Percentiles rank a stretch among this genome's conserved stretches.
Evolutionary conservation across 2,888 invertebrate species (phyloP).

Genomic region (Noctua fimbriata): DNA sequence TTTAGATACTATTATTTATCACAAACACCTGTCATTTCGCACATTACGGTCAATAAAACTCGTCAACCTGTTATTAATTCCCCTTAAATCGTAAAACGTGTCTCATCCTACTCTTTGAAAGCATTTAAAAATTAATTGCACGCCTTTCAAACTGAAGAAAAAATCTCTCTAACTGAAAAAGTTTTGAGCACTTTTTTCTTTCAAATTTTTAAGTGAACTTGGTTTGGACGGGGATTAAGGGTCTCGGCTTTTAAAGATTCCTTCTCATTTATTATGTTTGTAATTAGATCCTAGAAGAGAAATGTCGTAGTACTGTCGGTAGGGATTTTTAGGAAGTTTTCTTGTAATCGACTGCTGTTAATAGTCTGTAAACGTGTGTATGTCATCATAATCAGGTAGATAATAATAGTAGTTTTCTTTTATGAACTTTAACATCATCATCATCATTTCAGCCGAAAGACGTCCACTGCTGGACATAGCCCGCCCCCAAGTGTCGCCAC

Average conservation of each 20-base stretch:
- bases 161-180: slow-evolving; percentile 64
- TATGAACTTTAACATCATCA: too few species aligned
- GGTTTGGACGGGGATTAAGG: slow-evolving; percentile 49
- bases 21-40: slow-evolving; percentile 24
- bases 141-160: slow-evolving; percentile 67
- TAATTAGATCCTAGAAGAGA: slow-evolving; percentile 39
- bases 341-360: not conserved
- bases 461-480: too few species aligned
- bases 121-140: slow-evolving; percentile 73
- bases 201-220: slow-evolving; percentile 67
- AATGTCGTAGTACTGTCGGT: not conserved
- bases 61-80: slow-evolving; percentile 24
- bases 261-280: slow-evolving; percentile 47
- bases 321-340: not conserved
- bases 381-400: not conserved
- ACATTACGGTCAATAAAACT: slow-evolving; percentile 6
- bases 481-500: too few species aligned
- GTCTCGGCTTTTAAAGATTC: slow-evolving; percentile 38
- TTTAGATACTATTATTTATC: not conserved
- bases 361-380: not conserved
- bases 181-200: slow-evolving; percentile 63
- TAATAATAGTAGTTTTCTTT: not conserved
- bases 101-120: slow-evolving; percentile 45
- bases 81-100: slow-evolving; percentile 39
- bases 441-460: too few species aligned